phyloP scores from a whole-genome alignment of 2,113 vertebrate genomes.

The Crotalus viridis region DNA sequence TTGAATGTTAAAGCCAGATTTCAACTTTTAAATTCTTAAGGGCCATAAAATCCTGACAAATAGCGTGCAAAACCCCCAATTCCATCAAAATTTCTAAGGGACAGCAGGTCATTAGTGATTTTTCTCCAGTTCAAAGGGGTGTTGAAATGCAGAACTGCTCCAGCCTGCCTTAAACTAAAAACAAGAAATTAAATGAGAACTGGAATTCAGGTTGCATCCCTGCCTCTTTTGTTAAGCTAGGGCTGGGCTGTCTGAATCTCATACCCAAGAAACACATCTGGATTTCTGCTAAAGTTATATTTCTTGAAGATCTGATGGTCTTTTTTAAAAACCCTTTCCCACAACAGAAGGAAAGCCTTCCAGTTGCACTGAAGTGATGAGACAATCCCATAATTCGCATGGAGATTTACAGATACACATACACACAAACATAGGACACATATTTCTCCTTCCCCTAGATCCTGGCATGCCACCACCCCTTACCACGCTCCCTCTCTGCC shows the following conservation, averaged over 20 bases:
- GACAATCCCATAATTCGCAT: neutral
- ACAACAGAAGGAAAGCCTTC: neutral
- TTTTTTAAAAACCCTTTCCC: neutral
- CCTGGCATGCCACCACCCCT: slow-evolving; percentile 43
- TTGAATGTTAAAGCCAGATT: neutral
- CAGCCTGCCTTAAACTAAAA: neutral
- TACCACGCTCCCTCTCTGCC: neutral
- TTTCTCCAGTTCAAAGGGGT: neutral
- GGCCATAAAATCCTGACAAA: neutral
- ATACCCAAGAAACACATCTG: slow-evolving; percentile 42
- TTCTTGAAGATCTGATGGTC: neutral
- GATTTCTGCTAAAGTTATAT: slow-evolving; percentile 11
- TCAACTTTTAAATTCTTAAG: neutral
- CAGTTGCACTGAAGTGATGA: neutral
- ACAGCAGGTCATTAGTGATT: neutral
- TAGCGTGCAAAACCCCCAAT: too few relatives aligned
- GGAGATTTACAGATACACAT: neutral
- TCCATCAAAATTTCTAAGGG: neutral
- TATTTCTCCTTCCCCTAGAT: accelerated
- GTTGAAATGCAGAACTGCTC: neutral
- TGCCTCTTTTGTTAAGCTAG: slow-evolving; percentile 57
- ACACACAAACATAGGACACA: neutral
- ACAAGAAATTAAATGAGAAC: neutral
- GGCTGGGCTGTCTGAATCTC: slow-evolving; percentile 23
- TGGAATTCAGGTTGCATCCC: slow-evolving; percentile 17